Evolutionary conservation across 2,113 vertebrate genomes (phyloP).

Genomic region (Pogona vitticeps): DNA sequence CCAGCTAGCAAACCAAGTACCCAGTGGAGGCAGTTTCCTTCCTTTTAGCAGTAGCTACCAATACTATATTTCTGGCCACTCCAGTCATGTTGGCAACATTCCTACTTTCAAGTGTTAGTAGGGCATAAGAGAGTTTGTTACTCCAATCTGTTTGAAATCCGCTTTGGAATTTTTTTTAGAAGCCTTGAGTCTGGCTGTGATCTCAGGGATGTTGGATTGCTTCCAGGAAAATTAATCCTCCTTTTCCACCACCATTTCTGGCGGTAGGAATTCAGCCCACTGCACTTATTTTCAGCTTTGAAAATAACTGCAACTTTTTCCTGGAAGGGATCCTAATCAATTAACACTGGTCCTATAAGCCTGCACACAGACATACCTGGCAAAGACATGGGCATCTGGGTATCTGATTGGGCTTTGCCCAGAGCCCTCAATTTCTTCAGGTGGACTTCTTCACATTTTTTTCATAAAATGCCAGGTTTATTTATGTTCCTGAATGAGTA

Average conservation of each 20-base stretch:
- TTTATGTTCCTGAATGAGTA: conserved; percentile 31
- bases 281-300: neutral
- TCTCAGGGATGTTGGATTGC: neutral
- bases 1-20: neutral
- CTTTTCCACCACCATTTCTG: neutral
- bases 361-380: conserved; percentile 37
- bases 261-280: rapidly evolving
- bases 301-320: neutral
- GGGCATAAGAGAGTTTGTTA: neutral
- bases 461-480: conserved; percentile 27
- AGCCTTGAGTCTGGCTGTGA: neutral
- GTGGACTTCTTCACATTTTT: conserved; percentile 12
- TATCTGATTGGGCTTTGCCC: conserved; percentile 18
- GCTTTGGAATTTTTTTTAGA: neutral
- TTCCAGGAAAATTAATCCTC: neutral
- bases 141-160: neutral
- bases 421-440: conserved; percentile 14
- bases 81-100: rapidly evolving
- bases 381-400: conserved; percentile 19
- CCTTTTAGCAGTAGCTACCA: neutral
- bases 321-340: neutral
- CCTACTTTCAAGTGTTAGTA: neutral
- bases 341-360: conserved; percentile 35
- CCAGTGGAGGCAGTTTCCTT: neutral
- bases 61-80: rapidly evolving